Evolutionary conservation across 2,797 vertebrate species (phyloP).

Genomic region (Aphelocoma californica): DNA sequence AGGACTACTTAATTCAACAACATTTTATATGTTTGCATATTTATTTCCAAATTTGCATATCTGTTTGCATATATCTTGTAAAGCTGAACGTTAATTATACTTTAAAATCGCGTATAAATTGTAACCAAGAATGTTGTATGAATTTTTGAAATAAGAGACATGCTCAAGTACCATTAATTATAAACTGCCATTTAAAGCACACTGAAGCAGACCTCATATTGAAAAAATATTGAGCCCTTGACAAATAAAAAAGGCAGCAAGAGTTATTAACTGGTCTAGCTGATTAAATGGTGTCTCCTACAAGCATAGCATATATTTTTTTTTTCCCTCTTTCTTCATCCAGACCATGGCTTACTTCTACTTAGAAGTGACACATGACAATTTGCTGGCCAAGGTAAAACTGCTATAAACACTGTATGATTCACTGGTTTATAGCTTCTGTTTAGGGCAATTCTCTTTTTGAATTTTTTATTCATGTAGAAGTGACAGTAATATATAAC

Average conservation of each 20-base stretch:
- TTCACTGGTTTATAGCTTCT: neutral
- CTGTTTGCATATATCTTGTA: conserved; percentile 86
- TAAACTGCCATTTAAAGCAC: conserved; percentile 77
- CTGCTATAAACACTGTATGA: neutral
- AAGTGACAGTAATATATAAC: conserved; percentile 28
- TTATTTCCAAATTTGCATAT: conserved; percentile 84
- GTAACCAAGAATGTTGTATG: conserved; percentile 82
- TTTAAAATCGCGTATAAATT: conserved; percentile 84
- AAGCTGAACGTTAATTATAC: conserved; percentile 83
- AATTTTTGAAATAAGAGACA: conserved; percentile 78
- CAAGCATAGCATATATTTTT: conserved; percentile 31
- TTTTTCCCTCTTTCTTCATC: neutral
- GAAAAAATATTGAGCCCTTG: conserved; percentile 79
- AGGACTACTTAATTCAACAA: conserved; percentile 83
- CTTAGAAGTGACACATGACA: conserved; percentile 7
- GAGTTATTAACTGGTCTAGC: conserved; percentile 72
- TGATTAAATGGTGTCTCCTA: conserved; percentile 71
- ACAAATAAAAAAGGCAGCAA: conserved; percentile 73
- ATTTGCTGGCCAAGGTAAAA: conserved; percentile 29
- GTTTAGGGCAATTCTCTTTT: neutral
- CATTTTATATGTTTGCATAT: conserved; percentile 87
- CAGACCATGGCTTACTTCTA: conserved; percentile 8
- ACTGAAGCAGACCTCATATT: conserved; percentile 74
- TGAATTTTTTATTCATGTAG: neutral
- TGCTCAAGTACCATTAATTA: conserved; percentile 80